Conservation (phyloP, 2,113 vertebrate genomes). For the Microcebus jonahi region DNA sequence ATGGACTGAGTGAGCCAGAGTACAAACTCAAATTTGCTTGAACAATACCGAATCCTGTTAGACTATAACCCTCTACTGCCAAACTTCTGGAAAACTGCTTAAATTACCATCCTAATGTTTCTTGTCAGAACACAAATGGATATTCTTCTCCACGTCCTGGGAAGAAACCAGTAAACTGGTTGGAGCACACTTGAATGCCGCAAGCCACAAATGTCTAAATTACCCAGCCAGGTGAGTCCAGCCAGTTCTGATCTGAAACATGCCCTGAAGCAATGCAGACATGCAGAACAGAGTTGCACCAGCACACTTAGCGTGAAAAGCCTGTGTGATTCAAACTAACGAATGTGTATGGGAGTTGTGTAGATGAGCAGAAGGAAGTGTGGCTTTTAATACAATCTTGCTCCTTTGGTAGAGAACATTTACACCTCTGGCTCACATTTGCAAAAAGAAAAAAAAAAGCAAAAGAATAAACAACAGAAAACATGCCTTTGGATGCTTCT, state of each 20-base stretch:
- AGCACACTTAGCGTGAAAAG: not conserved
- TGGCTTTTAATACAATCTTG: constrained; percentile 36
- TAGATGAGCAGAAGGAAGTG: not conserved
- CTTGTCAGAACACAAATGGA: constrained; percentile 34
- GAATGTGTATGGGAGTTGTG: not conserved
- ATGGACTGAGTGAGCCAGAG: not conserved
- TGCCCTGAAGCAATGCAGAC: not conserved
- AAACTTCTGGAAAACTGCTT: constrained; percentile 17
- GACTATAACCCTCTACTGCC: not conserved
- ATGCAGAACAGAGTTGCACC: not conserved
- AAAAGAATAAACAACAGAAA: constrained; percentile 58
- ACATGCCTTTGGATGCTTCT: constrained; percentile 40
- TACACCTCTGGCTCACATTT: constrained; percentile 45
- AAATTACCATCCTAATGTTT: not conserved
- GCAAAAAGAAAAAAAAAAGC: not conserved
- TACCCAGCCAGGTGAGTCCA: constrained; percentile 44
- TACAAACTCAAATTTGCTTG: not conserved
- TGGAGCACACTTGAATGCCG: not conserved
- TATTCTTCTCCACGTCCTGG: not conserved
- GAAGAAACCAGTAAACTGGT: not conserved
- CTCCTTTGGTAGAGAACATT: constrained; percentile 33
- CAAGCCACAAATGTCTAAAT: constrained; percentile 42
- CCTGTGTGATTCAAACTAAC: not conserved
- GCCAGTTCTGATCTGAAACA: not conserved
- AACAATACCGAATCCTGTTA: constrained; percentile 30